Percentiles rank a stretch among this genome's conserved stretches.
Conservation (phyloP, 2,113 vertebrate genomes). For the Anhinga anhinga region DNA sequence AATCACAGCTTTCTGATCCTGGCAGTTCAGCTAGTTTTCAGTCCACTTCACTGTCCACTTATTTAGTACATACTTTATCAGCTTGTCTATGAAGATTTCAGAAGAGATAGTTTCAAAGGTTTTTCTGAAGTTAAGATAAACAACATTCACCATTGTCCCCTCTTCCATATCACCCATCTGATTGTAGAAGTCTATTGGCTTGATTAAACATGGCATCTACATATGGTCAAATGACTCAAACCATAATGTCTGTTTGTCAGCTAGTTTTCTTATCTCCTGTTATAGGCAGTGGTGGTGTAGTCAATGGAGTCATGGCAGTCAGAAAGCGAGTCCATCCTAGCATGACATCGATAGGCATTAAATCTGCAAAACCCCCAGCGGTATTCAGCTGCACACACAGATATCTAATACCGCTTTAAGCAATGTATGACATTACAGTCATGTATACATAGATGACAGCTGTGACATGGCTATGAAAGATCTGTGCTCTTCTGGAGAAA, state of each 20-base stretch:
- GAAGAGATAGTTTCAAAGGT: neutral
- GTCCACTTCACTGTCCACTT: neutral
- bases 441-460: neutral
- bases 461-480: neutral
- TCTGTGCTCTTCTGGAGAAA: neutral
- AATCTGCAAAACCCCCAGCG: neutral
- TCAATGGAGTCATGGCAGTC: neutral
- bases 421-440: rapidly evolving
- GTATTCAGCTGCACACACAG: neutral
- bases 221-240: neutral
- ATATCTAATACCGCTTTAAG: neutral
- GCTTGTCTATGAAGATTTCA: neutral
- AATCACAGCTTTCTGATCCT: neutral
- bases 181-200: neutral
- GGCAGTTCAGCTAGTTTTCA: neutral
- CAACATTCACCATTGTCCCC: neutral
- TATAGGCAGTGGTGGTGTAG: neutral
- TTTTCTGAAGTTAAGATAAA: neutral
- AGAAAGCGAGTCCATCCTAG: rapidly evolving
- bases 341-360: neutral
- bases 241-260: rapidly evolving
- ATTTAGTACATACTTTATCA: neutral
- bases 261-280: neutral
- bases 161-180: neutral
- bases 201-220: neutral